Evolutionary conservation across 2,888 invertebrate genomes (phyloP), one percentile per base, ranked within the genome.

Genomic region (Alitta virens): DNA sequence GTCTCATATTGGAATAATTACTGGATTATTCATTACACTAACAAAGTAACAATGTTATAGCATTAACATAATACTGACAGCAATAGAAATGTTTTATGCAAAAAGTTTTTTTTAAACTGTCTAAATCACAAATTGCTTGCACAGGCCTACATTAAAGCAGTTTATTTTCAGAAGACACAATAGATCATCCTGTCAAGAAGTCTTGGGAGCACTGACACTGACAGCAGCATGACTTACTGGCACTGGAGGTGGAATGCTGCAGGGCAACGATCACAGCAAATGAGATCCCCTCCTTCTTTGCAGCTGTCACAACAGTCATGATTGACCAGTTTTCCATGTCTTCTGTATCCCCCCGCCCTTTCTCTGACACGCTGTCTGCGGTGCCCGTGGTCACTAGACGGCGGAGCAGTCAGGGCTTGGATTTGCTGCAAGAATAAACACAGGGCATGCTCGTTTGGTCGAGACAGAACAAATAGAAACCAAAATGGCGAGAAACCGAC

Each of bases 241-340:
- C 97, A 98, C 72, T 91, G 89, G 63, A 95, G 86, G 84, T 98
- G 97, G 83, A 97, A 98, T 67, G 95, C 94, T 33, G 94, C 92
- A 0, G 95, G 94, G 75, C 97, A 98, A 68, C 90, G 89, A 82
- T 97, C 96, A 81, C 97, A 98, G 82, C 95, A 96, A 63, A 98
- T 88, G 42, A 98, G 85, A 82, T 94, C 94, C 1, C 97, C 96
- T 38, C 94, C 94, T 85, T 96, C 96, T 59, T 90, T 88, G 80
- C 97, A 97, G 60, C 93, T 91, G 84, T 95, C 94, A 79, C 97
- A 97, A 69, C 89, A 89, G 78, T 96, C 95, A 78, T 91, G 92
- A 83, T 95, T 95, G 25, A 82, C 75, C 16, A 82, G 72, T 53
- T 80, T 74, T 2, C 82, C 82, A 57, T 78, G 79, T 53, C 80